Base-by-base conservation (phyloP, 2,113 vertebrate species). In the Ciconia maguari region DNA sequence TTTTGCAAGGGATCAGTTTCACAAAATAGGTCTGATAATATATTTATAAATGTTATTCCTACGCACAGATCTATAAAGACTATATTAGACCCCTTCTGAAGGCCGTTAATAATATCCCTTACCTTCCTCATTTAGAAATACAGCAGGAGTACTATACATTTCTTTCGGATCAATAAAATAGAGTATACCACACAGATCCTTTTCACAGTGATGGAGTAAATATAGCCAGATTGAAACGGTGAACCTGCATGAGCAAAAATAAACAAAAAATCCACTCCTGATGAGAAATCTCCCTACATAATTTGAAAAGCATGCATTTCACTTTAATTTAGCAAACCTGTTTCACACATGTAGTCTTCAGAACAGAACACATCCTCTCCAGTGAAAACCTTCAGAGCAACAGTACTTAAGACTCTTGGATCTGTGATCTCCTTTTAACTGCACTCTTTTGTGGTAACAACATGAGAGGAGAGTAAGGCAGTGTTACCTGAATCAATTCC, bases 201-300 rank as follows among this genome's bases (percentile, higher is more conserved):
- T 75, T 75, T 97, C 96, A 97, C 99, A 99, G 96, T 98, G 92
- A 92, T 96, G 97, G 72, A 99, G 97, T 66, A 99, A 98, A 98
- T 99, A 99, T 29, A 99, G 95, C 99, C 99, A 99, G 97, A 99
- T 71, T 21, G 99, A 99, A 95, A 99, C 54, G 2, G 99, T 98
- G 97, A 98, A 98, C 97, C 99, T 99, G 92, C 58, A 97, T 92
- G 57, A 96, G 41, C 41, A 96, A 96, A 92, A 95, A 83, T 51
- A 66, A 57, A 87, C 20, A 95, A 75, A 91, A 85, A 60, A 49
- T n/a, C 25, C 83, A 79, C 36, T 84, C 38, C 58, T 87, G 75
- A 64, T 85, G 42, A 94, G 57, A 96, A 89, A 55, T 42, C 46
- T 38, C 30, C n/a, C 42, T 18, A 7, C 4, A 15, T 32, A 62